A percentile compares a stretch with the other conserved stretches of the same genome.
Evolutionary conservation across 30 jellyfish, hydroid and myxozoan species (phyloP).

Genomic region (Pelagia noctiluca): DNA sequence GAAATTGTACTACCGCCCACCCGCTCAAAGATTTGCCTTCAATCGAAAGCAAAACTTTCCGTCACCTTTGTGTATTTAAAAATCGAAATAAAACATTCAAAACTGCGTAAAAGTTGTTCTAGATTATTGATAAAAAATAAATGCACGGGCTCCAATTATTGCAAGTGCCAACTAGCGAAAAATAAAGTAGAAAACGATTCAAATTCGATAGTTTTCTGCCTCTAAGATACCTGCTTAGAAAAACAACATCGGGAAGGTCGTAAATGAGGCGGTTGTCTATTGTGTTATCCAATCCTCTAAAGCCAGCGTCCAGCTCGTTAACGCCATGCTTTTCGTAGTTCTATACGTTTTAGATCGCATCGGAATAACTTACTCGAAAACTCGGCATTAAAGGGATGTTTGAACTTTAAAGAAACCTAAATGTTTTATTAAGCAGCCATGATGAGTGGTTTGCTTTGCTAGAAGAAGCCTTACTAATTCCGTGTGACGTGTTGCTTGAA

Average conservation of each 20-base stretch:
- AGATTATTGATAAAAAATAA: too few species aligned
- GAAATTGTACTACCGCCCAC: too few species aligned
- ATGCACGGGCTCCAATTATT: too few species aligned
- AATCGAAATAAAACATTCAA: too few species aligned
- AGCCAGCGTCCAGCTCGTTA: neutral
- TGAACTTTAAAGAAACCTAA: neutral
- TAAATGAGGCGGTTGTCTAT: conserved; percentile 16
- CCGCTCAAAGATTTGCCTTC: too few species aligned
- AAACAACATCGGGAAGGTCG: conserved; percentile 19
- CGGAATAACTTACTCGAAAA: neutral
- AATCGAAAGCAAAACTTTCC: too few species aligned
- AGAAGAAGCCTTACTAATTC: conserved; percentile 43
- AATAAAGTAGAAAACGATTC: too few species aligned
- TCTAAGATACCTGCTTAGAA: neutral
- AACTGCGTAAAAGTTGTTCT: too few species aligned
- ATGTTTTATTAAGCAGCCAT: neutral
- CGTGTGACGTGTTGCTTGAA: neutral
- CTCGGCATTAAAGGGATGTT: neutral
- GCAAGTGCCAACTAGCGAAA: too few species aligned
- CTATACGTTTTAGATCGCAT: neutral
- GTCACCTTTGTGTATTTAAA: too few species aligned
- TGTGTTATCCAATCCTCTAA: conserved; percentile 20
- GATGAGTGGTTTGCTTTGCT: conserved; percentile 66
- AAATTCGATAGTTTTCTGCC: neutral
- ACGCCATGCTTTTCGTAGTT: conserved; percentile 10